A percentile compares a stretch with the other conserved stretches of the same genome.
phyloP scores from a whole-genome alignment of 2,888 invertebrate species.

The Plebejus anna region DNA sequence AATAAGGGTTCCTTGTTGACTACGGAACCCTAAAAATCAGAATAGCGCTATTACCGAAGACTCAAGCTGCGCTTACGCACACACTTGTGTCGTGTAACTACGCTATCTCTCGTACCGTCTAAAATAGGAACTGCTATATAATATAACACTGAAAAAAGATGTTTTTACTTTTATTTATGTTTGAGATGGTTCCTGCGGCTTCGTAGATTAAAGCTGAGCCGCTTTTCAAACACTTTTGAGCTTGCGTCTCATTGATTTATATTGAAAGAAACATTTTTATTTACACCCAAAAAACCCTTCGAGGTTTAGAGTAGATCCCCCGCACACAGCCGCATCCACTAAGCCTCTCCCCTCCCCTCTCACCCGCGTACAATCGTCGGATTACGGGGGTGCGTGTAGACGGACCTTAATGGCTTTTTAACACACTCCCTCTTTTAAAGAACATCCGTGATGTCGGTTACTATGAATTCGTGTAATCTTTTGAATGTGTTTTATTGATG shows the following conservation, averaged over 20 bases:
- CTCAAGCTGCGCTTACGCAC: no score
- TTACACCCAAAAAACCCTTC: conserved; percentile 9
- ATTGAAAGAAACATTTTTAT: conserved; percentile 4
- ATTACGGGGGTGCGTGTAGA: conserved; percentile 2
- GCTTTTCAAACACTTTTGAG: background rate
- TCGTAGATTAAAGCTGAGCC: background rate
- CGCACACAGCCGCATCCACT: background rate
- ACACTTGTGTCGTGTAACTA: no score
- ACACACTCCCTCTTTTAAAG: background rate
- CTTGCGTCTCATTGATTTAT: background rate
- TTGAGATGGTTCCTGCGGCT: background rate
- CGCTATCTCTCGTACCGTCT: no score
- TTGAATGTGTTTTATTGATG: background rate
- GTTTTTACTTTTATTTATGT: background rate
- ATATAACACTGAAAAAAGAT: no score
- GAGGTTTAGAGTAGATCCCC: background rate
- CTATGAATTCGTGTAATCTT: background rate
- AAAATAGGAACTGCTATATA: no score
- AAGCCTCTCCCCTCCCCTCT: background rate
- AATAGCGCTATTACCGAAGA: no score
- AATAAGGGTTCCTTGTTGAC: no score
- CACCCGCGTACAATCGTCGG: background rate
- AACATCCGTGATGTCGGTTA: background rate
- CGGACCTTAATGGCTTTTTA: conserved; percentile 7
- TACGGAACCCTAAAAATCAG: no score